These are phyloP conservation scores for Zeuzera pyrina DNA, from an alignment of 2,888 invertebrate genomes.

Conservation along the genomic window DNA sequence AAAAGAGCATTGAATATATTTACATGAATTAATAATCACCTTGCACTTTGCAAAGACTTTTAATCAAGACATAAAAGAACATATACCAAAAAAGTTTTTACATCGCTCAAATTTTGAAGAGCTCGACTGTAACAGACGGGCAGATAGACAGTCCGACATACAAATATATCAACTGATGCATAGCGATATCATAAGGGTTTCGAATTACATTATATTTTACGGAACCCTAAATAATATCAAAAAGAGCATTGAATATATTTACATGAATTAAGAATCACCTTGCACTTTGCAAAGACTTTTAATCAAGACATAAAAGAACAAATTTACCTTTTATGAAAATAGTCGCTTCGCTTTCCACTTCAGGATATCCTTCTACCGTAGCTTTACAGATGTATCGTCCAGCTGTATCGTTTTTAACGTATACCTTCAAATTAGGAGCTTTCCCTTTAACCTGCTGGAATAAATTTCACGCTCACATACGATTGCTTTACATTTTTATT, in stretches of 20 bases:
- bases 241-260: too few species aligned
- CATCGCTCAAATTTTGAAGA: too few species aligned
- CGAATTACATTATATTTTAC: too few species aligned
- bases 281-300: neutral
- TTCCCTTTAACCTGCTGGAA: conserved; percentile 88
- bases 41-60: neutral
- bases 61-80: neutral
- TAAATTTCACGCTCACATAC: conserved; percentile 74
- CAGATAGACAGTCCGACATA: too few species aligned
- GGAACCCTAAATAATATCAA: too few species aligned
- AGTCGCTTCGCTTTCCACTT: conserved; percentile 85
- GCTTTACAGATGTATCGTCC: conserved; percentile 94
- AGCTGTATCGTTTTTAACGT: conserved; percentile 82
- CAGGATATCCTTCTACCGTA: conserved; percentile 87
- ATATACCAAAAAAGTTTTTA: too few species aligned
- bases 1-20: too few species aligned
- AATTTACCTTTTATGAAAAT: conserved; percentile 81
- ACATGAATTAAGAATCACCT: neutral
- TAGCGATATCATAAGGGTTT: too few species aligned
- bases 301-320: neutral
- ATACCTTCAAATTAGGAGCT: conserved; percentile 82
- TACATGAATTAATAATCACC: neutral
- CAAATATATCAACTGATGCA: too few species aligned
- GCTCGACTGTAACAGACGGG: too few species aligned
- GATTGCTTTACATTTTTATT: too few species aligned